Evolutionary conservation across 2,888 invertebrate genomes (phyloP), one percentile per base, ranked within the genome.

Genomic region (Eupeodes latifasciatus): DNA sequence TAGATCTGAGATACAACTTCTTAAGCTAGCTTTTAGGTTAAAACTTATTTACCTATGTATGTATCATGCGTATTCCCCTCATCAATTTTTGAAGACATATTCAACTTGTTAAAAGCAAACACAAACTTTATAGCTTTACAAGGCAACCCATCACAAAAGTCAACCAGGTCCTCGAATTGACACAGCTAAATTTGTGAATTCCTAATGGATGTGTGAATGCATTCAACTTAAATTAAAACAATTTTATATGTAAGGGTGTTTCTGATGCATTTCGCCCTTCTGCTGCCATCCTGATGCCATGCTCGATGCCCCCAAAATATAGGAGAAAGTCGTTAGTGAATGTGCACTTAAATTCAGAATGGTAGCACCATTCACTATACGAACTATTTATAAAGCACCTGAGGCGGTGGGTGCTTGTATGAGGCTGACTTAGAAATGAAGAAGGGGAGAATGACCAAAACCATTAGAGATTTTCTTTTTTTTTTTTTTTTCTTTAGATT

Each of bases 131-230:
- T 44, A 57, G 44, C 53, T 62, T 34, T 49, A 67, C 7, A 19
- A 44, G 5, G 27, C 55, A 55, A 19, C 19, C 1, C 19, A 57
- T 27, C 19, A 14, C 3, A 12, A 34, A 69, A 69, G 34, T 27
- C 67, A 44, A n/a, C 27, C 4, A 36, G 51, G 51, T 75, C 57
- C 44, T 64, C 16, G 40, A 44, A 51, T 59, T 77, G 81, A 72
- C 76, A 80, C 77, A 81, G 77, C 77, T 66, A 67, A 85, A 80
- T 71, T 69, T 81, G 75, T 80, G 76, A 66, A 85, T 61, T 85
- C 53, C 44, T 67, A 85, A 77, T 57, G 57, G 57, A 57, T 27
- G 27, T 27, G 57, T 81, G 66, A 62, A 85, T 67, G 85, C 77
- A 72, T 55, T 74, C 85, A 81, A 66, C 81, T 69, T 47, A 81